Percentiles rank a stretch among this genome's conserved stretches.
phyloP scores from a whole-genome alignment of 1,140 invertebrate genomes.

The Drosophila littoralis region DNA sequence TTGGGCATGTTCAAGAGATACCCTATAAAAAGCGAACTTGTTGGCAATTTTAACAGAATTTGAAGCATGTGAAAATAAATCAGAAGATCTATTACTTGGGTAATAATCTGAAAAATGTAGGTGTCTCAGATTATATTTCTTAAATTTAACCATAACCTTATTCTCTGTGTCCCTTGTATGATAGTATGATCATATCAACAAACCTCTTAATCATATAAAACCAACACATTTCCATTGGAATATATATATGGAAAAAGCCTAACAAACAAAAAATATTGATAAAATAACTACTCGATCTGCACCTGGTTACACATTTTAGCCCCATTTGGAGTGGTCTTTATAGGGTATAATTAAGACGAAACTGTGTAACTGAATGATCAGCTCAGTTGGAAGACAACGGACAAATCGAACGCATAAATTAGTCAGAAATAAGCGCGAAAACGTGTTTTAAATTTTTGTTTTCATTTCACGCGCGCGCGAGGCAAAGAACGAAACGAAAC shows the following conservation, averaged over 20 bases:
- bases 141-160: no score
- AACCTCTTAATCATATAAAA: no score
- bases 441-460: conserved; percentile 82
- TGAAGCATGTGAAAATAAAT: background rate
- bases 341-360: conserved; percentile 60
- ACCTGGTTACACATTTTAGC: background rate
- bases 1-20: conserved; percentile 16
- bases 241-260: no score
- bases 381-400: conserved; percentile 51
- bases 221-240: no score
- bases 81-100: no score
- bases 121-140: no score
- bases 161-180: no score
- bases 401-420: conserved; percentile 81
- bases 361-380: conserved; percentile 53
- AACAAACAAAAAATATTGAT: no score
- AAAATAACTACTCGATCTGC: no score
- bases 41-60: background rate
- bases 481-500: conserved; percentile 34
- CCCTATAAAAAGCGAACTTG: conserved; percentile 21
- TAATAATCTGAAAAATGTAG: no score
- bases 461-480: conserved; percentile 62
- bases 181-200: no score
- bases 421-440: conserved; percentile 79
- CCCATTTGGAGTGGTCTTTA: background rate